Evolutionary conservation across 1,140 invertebrate genomes (phyloP).

Genomic region (Drosophila truncata): DNA sequence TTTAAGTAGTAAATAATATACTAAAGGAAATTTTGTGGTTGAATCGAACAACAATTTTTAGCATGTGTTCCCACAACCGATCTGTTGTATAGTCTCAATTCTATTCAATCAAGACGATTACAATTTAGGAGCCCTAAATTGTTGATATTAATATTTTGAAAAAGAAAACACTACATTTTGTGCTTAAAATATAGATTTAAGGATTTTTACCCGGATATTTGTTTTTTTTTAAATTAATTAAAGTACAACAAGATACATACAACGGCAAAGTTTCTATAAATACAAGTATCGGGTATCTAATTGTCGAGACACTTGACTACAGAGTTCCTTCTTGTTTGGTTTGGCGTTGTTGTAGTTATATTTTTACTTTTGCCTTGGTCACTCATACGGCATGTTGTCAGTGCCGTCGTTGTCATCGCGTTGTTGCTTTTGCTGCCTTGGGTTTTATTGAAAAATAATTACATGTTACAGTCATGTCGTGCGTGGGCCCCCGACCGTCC

Average conservation of each 20-base stretch:
- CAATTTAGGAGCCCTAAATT: not conserved
- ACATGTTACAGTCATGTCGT: conserved; percentile 84
- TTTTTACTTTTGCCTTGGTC: conserved; percentile 60
- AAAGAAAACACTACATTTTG: not conserved
- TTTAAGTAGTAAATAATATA: no score
- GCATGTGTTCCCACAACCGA: not conserved
- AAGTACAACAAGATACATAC: not conserved
- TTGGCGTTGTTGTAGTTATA: conserved; percentile 14
- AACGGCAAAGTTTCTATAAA: not conserved
- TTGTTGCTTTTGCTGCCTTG: conserved; percentile 70
- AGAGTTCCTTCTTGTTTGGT: conserved; percentile 14
- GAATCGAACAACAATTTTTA: not conserved
- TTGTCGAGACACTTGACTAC: not conserved
- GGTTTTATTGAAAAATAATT: conserved; percentile 85
- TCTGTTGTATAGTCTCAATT: not conserved
- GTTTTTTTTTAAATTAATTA: not conserved
- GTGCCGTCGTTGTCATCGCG: conserved; percentile 48
- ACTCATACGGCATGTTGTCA: conserved; percentile 78
- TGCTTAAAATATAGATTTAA: not conserved
- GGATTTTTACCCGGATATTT: not conserved
- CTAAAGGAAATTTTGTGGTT: no score
- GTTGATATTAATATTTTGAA: no score
- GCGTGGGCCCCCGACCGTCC: conserved; percentile 54
- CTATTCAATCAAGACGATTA: not conserved
- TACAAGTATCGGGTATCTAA: conserved; percentile 1